A percentile compares a stretch with the other conserved stretches of the same genome.
These are phyloP conservation scores for Amphipyra tragopoginis DNA, from an alignment of 2,888 invertebrate species.

Conservation along the genomic window DNA sequence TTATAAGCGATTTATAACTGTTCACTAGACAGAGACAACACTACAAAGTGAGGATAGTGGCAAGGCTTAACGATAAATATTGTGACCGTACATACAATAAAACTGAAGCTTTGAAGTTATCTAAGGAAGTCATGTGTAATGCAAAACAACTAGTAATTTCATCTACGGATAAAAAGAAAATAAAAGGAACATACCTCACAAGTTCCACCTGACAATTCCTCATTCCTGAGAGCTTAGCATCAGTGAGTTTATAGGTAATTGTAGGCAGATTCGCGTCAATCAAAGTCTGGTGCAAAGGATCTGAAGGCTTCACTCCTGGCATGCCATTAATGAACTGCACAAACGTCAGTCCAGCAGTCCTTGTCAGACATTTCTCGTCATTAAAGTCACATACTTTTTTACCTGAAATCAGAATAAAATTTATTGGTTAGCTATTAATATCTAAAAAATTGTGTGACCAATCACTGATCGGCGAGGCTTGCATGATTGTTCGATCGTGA, in stretches of 20 bases:
- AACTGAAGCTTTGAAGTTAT: no score
- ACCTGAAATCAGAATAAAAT: constrained; percentile 31
- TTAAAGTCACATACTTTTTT: constrained; percentile 52
- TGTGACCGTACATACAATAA: no score
- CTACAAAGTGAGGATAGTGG: no score
- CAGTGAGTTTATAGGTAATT: constrained; percentile 34
- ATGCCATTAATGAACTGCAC: constrained; percentile 42
- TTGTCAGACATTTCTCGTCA: constrained; percentile 49
- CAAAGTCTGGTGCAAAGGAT: constrained; percentile 58
- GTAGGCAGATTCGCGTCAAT: constrained; percentile 39
- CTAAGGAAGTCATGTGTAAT: no score
- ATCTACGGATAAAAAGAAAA: no score
- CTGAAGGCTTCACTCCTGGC: constrained; percentile 55
- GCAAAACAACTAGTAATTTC: no score
- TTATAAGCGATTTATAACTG: no score
- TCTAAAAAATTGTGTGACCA: neutral
- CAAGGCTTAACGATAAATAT: no score
- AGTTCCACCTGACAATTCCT: constrained; percentile 40
- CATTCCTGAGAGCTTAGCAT: constrained; percentile 45
- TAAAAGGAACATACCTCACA: constrained; percentile 19
- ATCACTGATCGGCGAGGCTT: no score
- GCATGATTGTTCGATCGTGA: no score
- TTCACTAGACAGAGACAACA: no score
- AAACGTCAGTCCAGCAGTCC: constrained; percentile 11
- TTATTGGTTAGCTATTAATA: neutral